Conservation (phyloP, 2,888 invertebrate species). For the Oscheius sp. region DNA sequence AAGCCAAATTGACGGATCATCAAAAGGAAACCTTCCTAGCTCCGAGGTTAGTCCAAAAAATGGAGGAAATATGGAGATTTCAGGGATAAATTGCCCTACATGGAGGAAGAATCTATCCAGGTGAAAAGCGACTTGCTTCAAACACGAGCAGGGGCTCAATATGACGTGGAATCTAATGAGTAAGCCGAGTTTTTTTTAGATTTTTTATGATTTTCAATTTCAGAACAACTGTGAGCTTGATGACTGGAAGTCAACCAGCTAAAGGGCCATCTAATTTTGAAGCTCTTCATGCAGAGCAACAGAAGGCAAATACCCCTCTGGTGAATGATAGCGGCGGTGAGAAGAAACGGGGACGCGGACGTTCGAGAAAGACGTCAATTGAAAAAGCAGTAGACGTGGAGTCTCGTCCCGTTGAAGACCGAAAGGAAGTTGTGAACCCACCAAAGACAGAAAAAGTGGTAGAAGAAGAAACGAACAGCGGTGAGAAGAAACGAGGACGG, state of each 20-base stretch:
- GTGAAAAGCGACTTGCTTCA: not conserved
- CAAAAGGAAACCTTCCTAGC: conserved; percentile 27
- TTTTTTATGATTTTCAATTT: not conserved
- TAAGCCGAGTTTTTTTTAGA: not conserved
- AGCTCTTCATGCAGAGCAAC: too few species aligned
- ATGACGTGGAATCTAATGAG: conserved; percentile 4
- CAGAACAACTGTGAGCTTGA: not conserved
- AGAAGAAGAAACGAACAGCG: not conserved
- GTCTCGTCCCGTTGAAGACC: too few species aligned
- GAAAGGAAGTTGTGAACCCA: too few species aligned
- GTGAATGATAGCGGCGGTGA: too few species aligned
- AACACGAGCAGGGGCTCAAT: not conserved
- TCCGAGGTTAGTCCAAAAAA: not conserved
- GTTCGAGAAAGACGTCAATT: too few species aligned
- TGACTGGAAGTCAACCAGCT: not conserved
- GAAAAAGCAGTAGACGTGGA: too few species aligned
- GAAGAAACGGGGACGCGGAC: too few species aligned
- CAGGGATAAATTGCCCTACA: conserved; percentile 27
- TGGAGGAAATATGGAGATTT: not conserved
- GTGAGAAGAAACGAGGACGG: not conserved
- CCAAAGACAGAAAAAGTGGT: not conserved
- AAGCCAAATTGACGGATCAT: conserved; percentile 35
- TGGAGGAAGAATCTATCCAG: conserved; percentile 35
- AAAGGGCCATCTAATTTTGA: too few species aligned
- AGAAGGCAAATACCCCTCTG: too few species aligned